Conservation (phyloP, 2,797 vertebrate genomes). For the Graptemys geographica region DNA sequence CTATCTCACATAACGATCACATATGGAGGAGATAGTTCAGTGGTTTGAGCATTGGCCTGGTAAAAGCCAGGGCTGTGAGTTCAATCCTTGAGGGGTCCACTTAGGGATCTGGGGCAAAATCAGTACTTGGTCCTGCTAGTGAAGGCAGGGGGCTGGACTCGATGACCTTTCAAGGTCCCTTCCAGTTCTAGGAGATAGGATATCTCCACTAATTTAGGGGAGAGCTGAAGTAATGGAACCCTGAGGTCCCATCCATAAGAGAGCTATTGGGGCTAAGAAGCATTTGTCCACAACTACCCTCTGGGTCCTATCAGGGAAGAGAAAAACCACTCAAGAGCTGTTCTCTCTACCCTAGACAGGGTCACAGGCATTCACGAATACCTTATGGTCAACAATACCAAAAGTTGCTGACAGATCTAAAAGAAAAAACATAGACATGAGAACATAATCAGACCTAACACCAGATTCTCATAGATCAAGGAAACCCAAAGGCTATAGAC, state of each 20-base stretch:
- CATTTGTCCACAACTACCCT: neutral
- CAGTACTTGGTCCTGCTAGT: too few relatives aligned
- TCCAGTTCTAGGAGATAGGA: too few relatives aligned
- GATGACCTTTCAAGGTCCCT: too few relatives aligned
- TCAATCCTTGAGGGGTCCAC: too few relatives aligned
- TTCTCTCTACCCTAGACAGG: neutral
- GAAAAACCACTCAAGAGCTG: neutral
- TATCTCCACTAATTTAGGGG: too few relatives aligned
- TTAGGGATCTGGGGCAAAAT: too few relatives aligned
- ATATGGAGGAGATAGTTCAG: too few relatives aligned
- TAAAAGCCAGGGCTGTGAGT: too few relatives aligned
- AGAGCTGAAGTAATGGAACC: too few relatives aligned
- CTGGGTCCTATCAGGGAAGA: neutral
- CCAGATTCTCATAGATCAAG: neutral
- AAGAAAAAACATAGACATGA: neutral
- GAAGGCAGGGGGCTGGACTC: too few relatives aligned
- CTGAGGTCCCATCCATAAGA: neutral
- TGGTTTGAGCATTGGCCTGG: too few relatives aligned
- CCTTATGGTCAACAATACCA: neutral
- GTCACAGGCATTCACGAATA: neutral
- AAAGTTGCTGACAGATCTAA: neutral
- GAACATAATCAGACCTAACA: neutral
- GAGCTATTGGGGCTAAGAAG: neutral
- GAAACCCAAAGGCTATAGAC: neutral
- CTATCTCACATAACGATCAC: too few relatives aligned